Conservation (phyloP, 2,113 vertebrate species). For the Otis tarda region DNA sequence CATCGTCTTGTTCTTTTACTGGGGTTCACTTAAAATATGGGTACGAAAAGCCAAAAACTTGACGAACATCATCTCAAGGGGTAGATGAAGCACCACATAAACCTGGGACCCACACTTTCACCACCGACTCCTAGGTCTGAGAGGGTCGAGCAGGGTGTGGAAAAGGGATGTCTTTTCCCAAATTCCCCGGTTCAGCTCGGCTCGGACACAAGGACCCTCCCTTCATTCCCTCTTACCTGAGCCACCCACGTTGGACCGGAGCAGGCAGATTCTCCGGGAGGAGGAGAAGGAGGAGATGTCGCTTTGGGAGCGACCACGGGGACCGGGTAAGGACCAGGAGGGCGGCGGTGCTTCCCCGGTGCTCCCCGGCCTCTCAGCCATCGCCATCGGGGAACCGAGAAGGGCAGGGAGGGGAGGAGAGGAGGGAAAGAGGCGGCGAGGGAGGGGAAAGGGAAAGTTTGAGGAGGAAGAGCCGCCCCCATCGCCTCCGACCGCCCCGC, state of each 20-base stretch:
- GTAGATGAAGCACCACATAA: not conserved
- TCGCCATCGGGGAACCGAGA: not conserved
- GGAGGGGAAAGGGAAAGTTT: slow-evolving; percentile 72
- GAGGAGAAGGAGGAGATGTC: slow-evolving; percentile 70
- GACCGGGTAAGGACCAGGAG: slow-evolving; percentile 45
- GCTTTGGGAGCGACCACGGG: slow-evolving; percentile 78
- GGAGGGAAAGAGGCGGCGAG: slow-evolving; percentile 13
- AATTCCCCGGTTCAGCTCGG: not conserved
- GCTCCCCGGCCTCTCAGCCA: not conserved
- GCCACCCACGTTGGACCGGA: slow-evolving; percentile 68
- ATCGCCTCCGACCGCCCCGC: not conserved
- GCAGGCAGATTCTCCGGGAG: slow-evolving; percentile 65
- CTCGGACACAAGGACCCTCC: not conserved
- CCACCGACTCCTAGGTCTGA: not conserved
- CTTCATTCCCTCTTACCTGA: slow-evolving; percentile 72
- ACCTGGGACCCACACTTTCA: not conserved
- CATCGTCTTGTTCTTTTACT: not conserved
- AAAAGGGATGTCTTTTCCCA: not conserved
- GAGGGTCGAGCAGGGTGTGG: not conserved
- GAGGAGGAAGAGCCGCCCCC: slow-evolving; percentile 76
- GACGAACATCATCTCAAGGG: not conserved
- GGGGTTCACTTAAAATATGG: not conserved
- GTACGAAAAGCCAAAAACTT: not conserved
- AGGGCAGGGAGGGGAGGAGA: not conserved
- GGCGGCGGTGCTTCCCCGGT: not conserved